A percentile compares a stretch with the other conserved stretches of the same genome.
Conservation (phyloP, 2,888 invertebrate genomes). For the Euzophera pinguis region DNA sequence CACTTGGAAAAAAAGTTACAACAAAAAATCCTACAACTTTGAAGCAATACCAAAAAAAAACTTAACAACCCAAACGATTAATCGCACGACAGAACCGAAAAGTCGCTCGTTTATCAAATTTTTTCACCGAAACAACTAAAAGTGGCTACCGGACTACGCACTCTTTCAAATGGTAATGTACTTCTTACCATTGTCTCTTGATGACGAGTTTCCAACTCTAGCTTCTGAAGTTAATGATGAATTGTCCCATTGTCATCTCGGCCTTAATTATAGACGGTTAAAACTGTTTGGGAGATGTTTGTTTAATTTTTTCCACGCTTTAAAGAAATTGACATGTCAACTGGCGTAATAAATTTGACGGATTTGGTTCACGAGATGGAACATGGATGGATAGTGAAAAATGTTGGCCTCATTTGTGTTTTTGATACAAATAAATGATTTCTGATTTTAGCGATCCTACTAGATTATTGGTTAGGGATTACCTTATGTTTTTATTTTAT, state of each 20-base stretch:
- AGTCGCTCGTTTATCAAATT: constrained; percentile 31
- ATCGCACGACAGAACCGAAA: constrained; percentile 12
- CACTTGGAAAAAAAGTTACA: background rate
- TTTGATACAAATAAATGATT: no score
- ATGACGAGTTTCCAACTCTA: constrained; percentile 23
- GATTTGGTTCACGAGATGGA: background rate
- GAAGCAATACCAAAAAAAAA: background rate
- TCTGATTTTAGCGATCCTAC: no score
- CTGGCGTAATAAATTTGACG: background rate
- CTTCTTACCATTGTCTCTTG: constrained; percentile 44
- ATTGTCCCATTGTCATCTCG: background rate
- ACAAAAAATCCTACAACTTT: background rate
- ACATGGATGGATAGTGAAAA: background rate
- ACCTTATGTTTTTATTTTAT: no score
- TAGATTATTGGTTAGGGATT: no score
- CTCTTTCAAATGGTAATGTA: constrained; percentile 64
- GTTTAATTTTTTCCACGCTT: constrained; percentile 11
- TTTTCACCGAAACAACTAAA: constrained; percentile 38
- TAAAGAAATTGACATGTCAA: constrained; percentile 2
- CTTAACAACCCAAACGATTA: background rate
- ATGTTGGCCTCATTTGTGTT: background rate
- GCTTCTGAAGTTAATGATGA: constrained; percentile 30
- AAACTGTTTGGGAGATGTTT: constrained; percentile 9
- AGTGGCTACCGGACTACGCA: constrained; percentile 64
- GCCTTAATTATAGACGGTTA: constrained; percentile 4